A percentile compares a stretch with the other conserved stretches of the same genome.
Conservation (phyloP, 2,113 vertebrate genomes). For the Engystomops pustulosus region DNA sequence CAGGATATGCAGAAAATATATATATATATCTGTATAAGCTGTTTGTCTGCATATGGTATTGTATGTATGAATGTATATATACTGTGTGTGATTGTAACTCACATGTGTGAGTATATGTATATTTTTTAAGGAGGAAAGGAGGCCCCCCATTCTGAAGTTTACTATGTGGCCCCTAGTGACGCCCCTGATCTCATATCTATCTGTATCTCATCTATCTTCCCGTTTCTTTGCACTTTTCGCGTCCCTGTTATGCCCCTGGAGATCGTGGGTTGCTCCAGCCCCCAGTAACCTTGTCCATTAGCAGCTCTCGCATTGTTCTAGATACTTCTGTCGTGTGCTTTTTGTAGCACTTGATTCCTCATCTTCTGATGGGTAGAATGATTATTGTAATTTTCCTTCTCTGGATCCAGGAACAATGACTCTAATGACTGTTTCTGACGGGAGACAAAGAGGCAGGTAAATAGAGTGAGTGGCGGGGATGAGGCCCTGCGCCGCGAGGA, state of each 20-base stretch:
- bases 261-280: neutral
- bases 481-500: neutral
- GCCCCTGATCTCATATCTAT: too few relatives aligned
- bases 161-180: too few relatives aligned
- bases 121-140: too few relatives aligned
- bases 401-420: conserved; percentile 72
- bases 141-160: too few relatives aligned
- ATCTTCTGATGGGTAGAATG: conserved; percentile 64
- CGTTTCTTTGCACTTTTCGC: neutral
- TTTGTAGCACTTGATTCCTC: conserved; percentile 4
- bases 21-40: too few relatives aligned
- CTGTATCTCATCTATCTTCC: too few relatives aligned
- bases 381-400: conserved; percentile 74
- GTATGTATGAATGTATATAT: too few relatives aligned
- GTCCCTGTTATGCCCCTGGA: neutral
- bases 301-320: neutral
- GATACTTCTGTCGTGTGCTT: neutral
- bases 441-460: conserved; percentile 78
- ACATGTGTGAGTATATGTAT: too few relatives aligned
- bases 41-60: too few relatives aligned
- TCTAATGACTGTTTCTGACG: conserved; percentile 68
- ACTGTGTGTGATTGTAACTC: too few relatives aligned
- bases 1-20: too few relatives aligned
- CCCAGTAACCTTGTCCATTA: neutral
- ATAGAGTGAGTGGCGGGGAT: conserved; percentile 61